Percentiles rank a stretch among this genome's conserved stretches.
Evolutionary conservation across 2,797 vertebrate genomes (phyloP).

Genomic region (Sebastes miniatus): DNA sequence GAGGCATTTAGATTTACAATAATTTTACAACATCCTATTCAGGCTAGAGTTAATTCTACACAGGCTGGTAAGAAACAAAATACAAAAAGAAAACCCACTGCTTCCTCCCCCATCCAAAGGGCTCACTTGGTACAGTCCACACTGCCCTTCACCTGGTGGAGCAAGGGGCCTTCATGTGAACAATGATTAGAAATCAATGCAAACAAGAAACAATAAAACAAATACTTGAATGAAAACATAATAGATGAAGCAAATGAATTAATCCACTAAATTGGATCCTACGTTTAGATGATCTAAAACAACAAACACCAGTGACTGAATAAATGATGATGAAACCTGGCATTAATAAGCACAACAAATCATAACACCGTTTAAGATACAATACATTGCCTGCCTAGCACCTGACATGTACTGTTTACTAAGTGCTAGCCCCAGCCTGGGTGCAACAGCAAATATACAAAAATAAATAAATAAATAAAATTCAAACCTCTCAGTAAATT

Average conservation of each 20-base stretch:
- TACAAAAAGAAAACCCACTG: background rate
- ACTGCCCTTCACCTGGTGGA: background rate
- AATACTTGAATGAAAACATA: background rate
- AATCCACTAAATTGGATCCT: background rate
- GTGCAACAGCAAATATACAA: background rate
- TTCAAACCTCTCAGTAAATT: background rate
- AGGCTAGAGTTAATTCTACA: background rate
- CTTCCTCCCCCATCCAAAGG: background rate
- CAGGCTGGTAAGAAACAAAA: background rate
- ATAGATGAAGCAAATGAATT: background rate
- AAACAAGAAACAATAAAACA: background rate
- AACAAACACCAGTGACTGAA: slow-evolving; percentile 23
- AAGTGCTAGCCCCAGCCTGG: background rate
- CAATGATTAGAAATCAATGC: background rate
- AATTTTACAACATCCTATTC: background rate
- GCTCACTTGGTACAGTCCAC: background rate
- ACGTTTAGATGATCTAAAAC: background rate
- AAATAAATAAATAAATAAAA: background rate
- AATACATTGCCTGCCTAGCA: slow-evolving; percentile 8
- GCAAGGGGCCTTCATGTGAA: background rate
- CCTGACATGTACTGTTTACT: background rate
- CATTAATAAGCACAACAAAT: slow-evolving; percentile 21
- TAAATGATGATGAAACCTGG: background rate
- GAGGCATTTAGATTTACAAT: background rate
- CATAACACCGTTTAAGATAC: slow-evolving; percentile 38